Base-by-base conservation (phyloP, 2,797 vertebrate species). In the Pipistrellus pygmaeus region DNA sequence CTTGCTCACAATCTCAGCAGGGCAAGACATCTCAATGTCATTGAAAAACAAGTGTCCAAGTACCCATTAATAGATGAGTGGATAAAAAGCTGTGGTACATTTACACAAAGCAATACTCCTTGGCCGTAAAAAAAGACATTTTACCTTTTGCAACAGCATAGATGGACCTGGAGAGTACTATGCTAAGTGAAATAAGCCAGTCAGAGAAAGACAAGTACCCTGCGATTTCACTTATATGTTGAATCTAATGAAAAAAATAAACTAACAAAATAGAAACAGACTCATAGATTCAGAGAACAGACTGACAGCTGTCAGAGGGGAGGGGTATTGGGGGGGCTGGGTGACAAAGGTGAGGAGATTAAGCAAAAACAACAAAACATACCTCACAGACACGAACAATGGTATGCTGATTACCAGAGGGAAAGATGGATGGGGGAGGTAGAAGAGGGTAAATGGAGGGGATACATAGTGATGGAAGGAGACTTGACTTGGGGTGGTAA, bases 1-100 rank as follows among this genome's bases (percentile, higher is more conserved):
- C 76, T 92, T 78, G 66, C 71, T 88, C 72, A 41, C 44, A 77
- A 90, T 78, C 89, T 88, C 55, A 66, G 71, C 30, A 41, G 8
- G 11, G 3, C 27, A 71, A 53, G 86, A 18, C 55, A 4, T 77
- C 41, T 64, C 21, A 38, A 62, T 46, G 46, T 80, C 57, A 9
- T 2, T 38, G 44, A 32, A 57, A 91, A 51, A 66, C 21, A 81
- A 41, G 48, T 41, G n/a, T 44, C 51, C 51, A 35, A 15, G 75
- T 55, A 21, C 51, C n/a, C 75, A 25, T 25, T 4, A 25, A 8
- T 38, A 55, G 21, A 55, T 78, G 7, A 55, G 32, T 55, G n/a
- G 51, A 25, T 55, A 78, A 78, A 77, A 78, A 78, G 21, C 51
- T 78, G 18, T 78, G 32, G n/a, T 35, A 78, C 21, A 38, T 55